Base-by-base conservation (phyloP, 2,113 vertebrate species). In the Bolborhynchus lineola region DNA sequence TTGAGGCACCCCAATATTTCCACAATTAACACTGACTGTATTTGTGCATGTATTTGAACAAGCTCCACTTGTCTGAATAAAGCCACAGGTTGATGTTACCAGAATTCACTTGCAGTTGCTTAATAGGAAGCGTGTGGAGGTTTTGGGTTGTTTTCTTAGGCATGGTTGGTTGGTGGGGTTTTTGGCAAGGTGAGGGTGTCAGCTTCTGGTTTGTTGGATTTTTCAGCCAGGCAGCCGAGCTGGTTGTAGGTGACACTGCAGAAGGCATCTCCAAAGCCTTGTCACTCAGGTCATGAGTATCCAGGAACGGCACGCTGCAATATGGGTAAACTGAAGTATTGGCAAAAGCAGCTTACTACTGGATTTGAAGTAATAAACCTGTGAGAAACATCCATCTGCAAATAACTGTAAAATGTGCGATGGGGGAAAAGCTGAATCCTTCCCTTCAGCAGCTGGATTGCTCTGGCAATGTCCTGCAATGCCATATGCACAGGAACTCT, bases 131-230 rank as follows among this genome's bases (percentile, higher is more conserved):
- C 4, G 5, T 68, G 49, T 3, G 17, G 0, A 57, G 14, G 9
- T 1, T 19, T 24, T 29, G 47, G 28, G 91, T 72, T 37, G 10
- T 60, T 74, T 89, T 68, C 19, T 62, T 47, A 10, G 10, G 4
- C 4, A 3, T 37, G 4, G 7, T 78, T 85, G 6, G 11, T 11
- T 82, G 47, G 24, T 67, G 10, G 5, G 1, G 0, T 16, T 72
- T 70, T 69, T 76, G 35, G n/a, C 47, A 79, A 72, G 31, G 46
- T 16, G 13, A 26, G 8, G 23, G 7, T 39, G 21, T 67, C 47
- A 33, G 42, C 65, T 60, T 86, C 69, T 82, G 42, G 15, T 80
- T 10, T 47, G 33, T 35, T 83, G 55, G 55, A 52, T 83, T 86
- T 77, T 75, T 82, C 60, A 74, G 50, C 18, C 16, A 24, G 14